Percentiles rank a stretch among this genome's conserved stretches.
These are phyloP conservation scores for Setophaga petechia DNA, from an alignment of 2,113 vertebrate genomes.

Conservation along the genomic window DNA sequence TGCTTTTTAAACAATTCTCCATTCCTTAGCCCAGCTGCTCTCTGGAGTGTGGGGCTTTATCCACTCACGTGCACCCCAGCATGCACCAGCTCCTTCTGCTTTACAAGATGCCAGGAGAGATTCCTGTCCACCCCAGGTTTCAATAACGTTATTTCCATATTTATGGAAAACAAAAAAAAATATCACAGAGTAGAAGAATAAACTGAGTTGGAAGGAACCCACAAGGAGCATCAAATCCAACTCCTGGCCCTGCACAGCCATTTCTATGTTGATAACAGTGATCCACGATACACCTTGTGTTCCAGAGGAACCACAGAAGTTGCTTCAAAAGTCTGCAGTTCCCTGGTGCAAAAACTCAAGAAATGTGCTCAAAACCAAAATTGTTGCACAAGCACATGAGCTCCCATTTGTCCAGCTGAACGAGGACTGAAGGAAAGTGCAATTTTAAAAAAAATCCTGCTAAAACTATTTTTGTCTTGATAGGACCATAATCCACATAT, in stretches of 20 bases:
- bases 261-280: background rate
- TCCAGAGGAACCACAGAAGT: background rate
- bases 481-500: constrained; percentile 24
- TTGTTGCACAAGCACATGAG: background rate
- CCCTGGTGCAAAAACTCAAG: background rate
- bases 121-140: background rate
- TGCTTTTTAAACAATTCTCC: background rate
- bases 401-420: background rate
- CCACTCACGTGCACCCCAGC: background rate
- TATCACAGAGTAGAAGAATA: background rate
- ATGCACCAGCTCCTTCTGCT: background rate
- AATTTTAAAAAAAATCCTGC: background rate
- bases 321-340: background rate
- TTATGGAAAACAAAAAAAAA: background rate
- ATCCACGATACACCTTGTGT: background rate
- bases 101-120: background rate
- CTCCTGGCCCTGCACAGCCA: background rate
- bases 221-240: background rate
- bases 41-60: background rate
- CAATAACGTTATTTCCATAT: background rate
- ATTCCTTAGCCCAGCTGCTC: background rate
- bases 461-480: constrained; percentile 30
- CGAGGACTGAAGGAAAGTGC: background rate
- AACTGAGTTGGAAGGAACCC: background rate
- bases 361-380: background rate